Conservation (phyloP, 1,140 invertebrate genomes). For the Polypedilum pembai region DNA sequence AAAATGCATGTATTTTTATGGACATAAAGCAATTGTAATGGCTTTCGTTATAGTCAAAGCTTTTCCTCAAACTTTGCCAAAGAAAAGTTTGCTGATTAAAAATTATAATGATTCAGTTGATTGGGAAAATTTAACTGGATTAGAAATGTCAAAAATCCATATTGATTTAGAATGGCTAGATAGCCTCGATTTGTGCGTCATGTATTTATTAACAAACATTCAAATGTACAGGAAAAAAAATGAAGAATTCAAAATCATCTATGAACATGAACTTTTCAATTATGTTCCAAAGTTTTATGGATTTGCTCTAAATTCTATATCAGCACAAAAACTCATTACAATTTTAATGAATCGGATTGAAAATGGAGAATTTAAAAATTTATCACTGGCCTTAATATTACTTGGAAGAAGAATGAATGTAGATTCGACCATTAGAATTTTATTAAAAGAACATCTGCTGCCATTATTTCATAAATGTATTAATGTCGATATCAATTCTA, state of each 20-base stretch:
- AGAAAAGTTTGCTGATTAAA: background rate
- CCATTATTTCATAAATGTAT: background rate
- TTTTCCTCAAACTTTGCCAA: background rate
- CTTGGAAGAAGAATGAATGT: background rate
- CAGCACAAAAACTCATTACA: background rate
- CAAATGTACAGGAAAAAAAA: background rate
- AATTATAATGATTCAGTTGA: background rate
- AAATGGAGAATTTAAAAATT: background rate
- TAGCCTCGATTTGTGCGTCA: background rate
- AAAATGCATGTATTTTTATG: background rate
- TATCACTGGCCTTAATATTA: background rate
- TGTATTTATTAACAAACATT: conserved; percentile 1
- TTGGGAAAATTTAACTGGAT: background rate
- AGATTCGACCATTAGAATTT: background rate
- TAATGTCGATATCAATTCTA: background rate
- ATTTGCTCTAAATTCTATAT: background rate
- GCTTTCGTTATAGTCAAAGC: background rate
- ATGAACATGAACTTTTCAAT: conserved; percentile 20
- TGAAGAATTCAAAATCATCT: background rate
- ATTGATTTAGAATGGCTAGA: background rate
- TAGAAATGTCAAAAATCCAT: background rate
- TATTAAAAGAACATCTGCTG: background rate
- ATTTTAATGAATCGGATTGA: background rate
- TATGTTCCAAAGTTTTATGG: conserved; percentile 17
- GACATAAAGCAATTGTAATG: conserved; percentile 6